phyloP scores from a whole-genome alignment of 2,113 vertebrate species.

The Aldabrachelys gigantea region DNA sequence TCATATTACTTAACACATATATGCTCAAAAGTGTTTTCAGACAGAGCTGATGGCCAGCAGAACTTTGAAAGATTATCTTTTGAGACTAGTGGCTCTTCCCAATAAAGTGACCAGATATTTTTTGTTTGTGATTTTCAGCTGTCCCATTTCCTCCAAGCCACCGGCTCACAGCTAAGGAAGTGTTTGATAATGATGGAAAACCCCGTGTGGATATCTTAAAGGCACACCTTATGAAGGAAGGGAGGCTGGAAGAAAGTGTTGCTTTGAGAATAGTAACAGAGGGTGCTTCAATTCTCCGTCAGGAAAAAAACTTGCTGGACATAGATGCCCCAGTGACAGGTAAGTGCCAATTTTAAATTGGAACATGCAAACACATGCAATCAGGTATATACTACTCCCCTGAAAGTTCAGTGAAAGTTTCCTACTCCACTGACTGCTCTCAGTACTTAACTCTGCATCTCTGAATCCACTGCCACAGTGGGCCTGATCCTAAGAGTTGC shows the following conservation, averaged over 20 bases:
- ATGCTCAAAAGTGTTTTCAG: background rate
- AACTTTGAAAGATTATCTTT: slow-evolving; percentile 11
- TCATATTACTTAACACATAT: background rate
- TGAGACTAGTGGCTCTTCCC: background rate
- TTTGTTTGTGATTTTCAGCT: slow-evolving; percentile 78
- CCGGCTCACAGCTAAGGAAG: slow-evolving; percentile 96
- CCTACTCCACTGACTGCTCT: background rate
- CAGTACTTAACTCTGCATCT: rapidly evolving
- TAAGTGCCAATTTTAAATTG: slow-evolving; percentile 62
- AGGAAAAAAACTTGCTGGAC: slow-evolving; percentile 97
- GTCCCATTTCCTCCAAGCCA: slow-evolving; percentile 98
- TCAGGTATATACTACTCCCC: background rate
- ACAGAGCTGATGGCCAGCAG: background rate
- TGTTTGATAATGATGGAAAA: slow-evolving; percentile 97
- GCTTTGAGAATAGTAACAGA: slow-evolving; percentile 96
- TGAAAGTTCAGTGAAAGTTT: background rate
- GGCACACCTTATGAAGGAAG: slow-evolving; percentile 98
- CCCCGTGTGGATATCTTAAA: slow-evolving; percentile 98
- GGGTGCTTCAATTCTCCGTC: slow-evolving; percentile 92
- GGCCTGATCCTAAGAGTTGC: background rate
- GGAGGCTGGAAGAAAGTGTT: slow-evolving; percentile 94
- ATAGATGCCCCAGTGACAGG: slow-evolving; percentile 99
- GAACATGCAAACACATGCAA: background rate
- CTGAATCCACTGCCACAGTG: background rate
- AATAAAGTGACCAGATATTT: slow-evolving; percentile 17